Percentiles rank a stretch among this genome's conserved stretches.
Evolutionary conservation across 92 coral and sea anemone species (phyloP).

Genomic region (Paramuricea clavata): DNA sequence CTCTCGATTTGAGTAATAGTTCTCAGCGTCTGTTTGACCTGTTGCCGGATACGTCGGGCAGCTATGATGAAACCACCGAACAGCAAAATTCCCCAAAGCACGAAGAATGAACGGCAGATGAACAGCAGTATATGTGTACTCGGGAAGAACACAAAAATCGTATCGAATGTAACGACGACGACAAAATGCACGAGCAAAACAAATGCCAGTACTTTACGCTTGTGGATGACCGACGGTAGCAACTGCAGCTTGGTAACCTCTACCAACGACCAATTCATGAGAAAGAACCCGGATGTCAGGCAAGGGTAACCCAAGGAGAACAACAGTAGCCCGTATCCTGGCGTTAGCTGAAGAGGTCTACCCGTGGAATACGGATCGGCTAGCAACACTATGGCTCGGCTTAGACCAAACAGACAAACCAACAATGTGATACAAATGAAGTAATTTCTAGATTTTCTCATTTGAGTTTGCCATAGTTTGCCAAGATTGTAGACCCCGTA

Average conservation of each 20-base stretch:
- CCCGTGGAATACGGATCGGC: slow-evolving; percentile 69
- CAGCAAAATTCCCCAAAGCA: slow-evolving; percentile 28
- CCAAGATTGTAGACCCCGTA: slow-evolving; percentile 25
- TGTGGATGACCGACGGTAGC: slow-evolving; percentile 22
- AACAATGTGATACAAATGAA: slow-evolving; percentile 5
- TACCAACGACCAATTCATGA: slow-evolving; percentile 34
- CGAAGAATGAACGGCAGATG: slow-evolving; percentile 34
- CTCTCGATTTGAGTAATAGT: neutral
- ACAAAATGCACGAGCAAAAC: slow-evolving; percentile 10
- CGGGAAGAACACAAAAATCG: neutral
- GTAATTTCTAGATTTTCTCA: slow-evolving; percentile 6
- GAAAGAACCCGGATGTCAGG: slow-evolving; percentile 46
- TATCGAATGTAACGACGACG: slow-evolving; percentile 12
- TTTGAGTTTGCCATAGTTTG: slow-evolving; percentile 35
- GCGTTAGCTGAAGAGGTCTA: neutral
- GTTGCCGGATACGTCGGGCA: neutral
- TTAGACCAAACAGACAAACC: slow-evolving; percentile 52
- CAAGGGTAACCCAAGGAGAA: slow-evolving; percentile 42
- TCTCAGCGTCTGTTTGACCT: neutral
- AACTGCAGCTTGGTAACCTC: slow-evolving; percentile 40
- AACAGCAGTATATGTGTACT: neutral
- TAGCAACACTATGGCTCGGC: slow-evolving; percentile 54
- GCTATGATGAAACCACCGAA: slow-evolving; percentile 33
- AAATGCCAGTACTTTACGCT: slow-evolving; percentile 36
- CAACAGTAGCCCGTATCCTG: neutral